Base-by-base conservation (phyloP, 2,113 vertebrate genomes). In the Trachemys scripta region DNA sequence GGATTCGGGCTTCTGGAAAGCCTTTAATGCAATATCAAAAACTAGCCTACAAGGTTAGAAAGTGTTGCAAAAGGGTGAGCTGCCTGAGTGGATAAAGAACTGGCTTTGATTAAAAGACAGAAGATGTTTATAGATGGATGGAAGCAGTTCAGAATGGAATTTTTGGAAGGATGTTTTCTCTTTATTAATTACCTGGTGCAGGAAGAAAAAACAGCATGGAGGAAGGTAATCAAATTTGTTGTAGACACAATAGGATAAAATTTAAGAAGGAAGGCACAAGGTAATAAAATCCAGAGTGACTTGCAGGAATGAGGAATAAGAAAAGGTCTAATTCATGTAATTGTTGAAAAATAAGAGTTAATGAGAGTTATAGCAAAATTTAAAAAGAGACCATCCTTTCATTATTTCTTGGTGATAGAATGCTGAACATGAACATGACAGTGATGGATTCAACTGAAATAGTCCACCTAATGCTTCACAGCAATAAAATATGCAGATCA, bases 251-350 rank as follows among this genome's bases (percentile, higher is more conserved):
- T 78, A 8, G 62, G 86, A 45, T 10, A 59, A 35, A 62, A 82
- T 38, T 93, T 31, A 54, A 79, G 88, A 45, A 90, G 38, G 59
- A 92, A 96, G 8, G 45, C 8, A 2, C 45, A 80, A 95, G 87
- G 9, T 19, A 3, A 59, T 79, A 72, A n/a, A 69, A 93, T 42
- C 5, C 75, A 87, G 59, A 89, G 31, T 89, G 93, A 38, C 6
- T 93, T 93, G 10, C 45, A 57, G 51, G 89, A 94, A 76, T 12
- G 4, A 38, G 92, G 93, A 92, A 89, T 87, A 85, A 93, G 93
- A 76, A 42, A 78, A 47, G 75, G 42, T 47, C 27, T 27, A 45
- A 85, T 29, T 6, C n/a, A 27, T 56, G 82, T 85, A 93, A 86
- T 82, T 94, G 16, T n/a, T 88, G 45, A 59, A 69, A 92, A 94